Conservation (phyloP, 2,888 invertebrate genomes). For the Dryadula phaetusa region DNA sequence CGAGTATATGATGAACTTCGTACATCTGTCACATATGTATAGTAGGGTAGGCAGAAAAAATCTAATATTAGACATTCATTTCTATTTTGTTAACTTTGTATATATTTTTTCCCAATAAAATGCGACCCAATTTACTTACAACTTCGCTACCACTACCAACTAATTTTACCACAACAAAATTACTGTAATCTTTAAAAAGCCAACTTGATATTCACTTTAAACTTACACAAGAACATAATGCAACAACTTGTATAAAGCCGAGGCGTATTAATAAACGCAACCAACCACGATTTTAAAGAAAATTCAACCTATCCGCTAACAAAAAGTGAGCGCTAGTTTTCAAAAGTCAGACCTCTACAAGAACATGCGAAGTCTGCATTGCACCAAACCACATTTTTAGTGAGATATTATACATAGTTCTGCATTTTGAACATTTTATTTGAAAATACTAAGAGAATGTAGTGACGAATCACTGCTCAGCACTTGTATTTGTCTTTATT, state of each 20-base stretch:
- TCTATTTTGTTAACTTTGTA: background rate
- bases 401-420: no score
- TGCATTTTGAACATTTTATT: no score
- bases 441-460: no score
- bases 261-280: background rate
- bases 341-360: conserved; percentile 5
- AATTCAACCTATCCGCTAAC: background rate
- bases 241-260: conserved; percentile 10
- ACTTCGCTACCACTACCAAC: background rate
- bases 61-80: background rate
- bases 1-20: no score
- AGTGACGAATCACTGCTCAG: no score
- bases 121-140: background rate
- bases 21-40: no score
- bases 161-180: background rate
- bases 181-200: background rate
- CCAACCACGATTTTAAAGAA: conserved; percentile 19
- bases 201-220: conserved; percentile 8
- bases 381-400: conserved; percentile 6
- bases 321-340: conserved; percentile 6
- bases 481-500: no score
- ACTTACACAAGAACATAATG: background rate
- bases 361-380: conserved; percentile 7
- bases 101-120: background rate
- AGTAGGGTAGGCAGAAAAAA: background rate